These are phyloP conservation scores for Antheraea mylitta DNA, from an alignment of 1,140 invertebrate species.

Conservation along the genomic window DNA sequence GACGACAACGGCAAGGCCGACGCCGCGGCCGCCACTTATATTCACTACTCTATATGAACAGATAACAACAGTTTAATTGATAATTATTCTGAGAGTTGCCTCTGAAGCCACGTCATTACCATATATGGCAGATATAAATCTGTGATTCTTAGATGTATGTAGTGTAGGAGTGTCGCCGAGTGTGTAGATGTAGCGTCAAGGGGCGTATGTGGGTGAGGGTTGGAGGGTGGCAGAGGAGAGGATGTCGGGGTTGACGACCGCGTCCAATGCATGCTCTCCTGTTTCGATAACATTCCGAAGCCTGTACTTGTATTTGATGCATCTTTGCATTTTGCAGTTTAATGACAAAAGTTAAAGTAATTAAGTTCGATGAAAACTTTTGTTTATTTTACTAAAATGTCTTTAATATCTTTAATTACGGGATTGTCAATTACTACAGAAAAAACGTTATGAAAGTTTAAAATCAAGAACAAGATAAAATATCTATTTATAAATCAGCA, in stretches of 20 bases:
- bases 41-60: background rate
- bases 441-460: too few relatives aligned
- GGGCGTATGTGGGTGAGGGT: too few relatives aligned
- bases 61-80: background rate
- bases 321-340: background rate
- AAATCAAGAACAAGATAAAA: too few relatives aligned
- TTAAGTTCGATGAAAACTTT: too few relatives aligned
- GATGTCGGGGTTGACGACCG: constrained; percentile 5
- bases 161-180: background rate
- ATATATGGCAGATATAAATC: too few relatives aligned
- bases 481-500: too few relatives aligned
- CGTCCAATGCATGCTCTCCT: background rate
- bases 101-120: too few relatives aligned
- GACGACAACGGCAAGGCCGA: too few relatives aligned
- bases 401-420: too few relatives aligned
- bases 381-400: too few relatives aligned
- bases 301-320: background rate
- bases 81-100: background rate
- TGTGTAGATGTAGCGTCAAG: background rate
- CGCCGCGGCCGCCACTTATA: too few relatives aligned
- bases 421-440: too few relatives aligned
- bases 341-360: background rate
- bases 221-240: background rate
- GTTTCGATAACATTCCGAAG: background rate
- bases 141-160: background rate